A percentile compares a stretch with the other conserved stretches of the same genome.
Evolutionary conservation across 2,113 vertebrate species (phyloP).

Genomic region (Loxodonta africana): DNA sequence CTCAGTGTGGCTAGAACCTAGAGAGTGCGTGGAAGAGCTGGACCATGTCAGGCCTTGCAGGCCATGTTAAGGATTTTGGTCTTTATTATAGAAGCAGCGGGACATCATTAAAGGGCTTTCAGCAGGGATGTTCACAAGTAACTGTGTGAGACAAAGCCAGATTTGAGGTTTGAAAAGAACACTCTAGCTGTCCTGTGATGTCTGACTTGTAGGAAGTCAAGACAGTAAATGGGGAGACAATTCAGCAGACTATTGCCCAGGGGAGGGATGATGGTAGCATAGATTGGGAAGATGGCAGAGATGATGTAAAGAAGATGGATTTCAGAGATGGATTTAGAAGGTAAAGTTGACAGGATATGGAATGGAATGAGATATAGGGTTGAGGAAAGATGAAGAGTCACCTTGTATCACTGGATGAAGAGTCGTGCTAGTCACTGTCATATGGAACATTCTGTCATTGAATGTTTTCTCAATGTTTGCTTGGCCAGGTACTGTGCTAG

Average conservation of each 20-base stretch:
- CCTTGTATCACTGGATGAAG: not conserved
- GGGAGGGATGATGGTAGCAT: not conserved
- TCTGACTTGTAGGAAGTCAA: not conserved
- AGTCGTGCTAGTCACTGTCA: not conserved
- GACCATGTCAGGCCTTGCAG: not conserved
- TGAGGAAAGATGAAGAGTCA: not conserved
- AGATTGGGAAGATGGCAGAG: slow-evolving; percentile 3
- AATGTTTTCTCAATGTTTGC: not conserved
- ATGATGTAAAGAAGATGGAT: not conserved
- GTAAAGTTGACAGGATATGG: not conserved
- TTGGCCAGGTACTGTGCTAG: not conserved
- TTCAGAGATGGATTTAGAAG: slow-evolving; percentile 30
- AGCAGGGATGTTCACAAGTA: not conserved
- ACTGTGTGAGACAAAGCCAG: not conserved
- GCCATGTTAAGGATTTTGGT: not conserved
- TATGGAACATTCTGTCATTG: not conserved
- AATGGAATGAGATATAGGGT: not conserved
- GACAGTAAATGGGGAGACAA: not conserved
- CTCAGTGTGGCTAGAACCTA: not conserved
- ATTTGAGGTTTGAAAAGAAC: slow-evolving; percentile 12
- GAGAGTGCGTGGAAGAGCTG: not conserved
- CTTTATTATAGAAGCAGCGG: not conserved
- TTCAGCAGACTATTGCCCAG: not conserved
- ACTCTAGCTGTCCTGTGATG: not conserved
- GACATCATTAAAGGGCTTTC: not conserved